These are phyloP conservation scores for Gymnocheta viridis DNA, from an alignment of 2,888 invertebrate species.

Conservation along the genomic window DNA sequence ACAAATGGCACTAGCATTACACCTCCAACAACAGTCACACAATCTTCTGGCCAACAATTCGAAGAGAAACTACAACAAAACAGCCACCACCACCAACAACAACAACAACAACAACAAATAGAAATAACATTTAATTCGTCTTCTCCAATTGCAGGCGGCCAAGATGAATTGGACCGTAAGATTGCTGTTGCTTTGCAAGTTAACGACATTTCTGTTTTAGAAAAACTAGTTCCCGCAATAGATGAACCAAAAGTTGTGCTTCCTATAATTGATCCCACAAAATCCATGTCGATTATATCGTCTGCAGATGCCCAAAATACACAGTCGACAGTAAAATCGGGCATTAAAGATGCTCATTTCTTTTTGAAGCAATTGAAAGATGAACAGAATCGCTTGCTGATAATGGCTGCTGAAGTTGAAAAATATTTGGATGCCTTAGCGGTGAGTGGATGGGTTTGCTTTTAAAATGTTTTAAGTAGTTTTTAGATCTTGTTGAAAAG, in stretches of 20 bases:
- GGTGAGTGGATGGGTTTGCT: slow-evolving; percentile 74
- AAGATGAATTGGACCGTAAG: slow-evolving; percentile 76
- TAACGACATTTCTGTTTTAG: slow-evolving; percentile 35
- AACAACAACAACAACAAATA: slow-evolving; percentile 26
- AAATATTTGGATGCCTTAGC: slow-evolving; percentile 85
- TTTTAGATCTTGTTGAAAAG: not conserved
- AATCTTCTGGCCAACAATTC: slow-evolving; percentile 8
- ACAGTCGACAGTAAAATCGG: not conserved
- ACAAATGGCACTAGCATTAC: slow-evolving; percentile 46
- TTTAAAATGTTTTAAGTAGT: not conserved
- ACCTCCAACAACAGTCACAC: slow-evolving; percentile 34
- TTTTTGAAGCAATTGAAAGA: slow-evolving; percentile 89
- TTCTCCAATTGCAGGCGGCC: slow-evolving; percentile 13
- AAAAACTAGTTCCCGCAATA: slow-evolving; percentile 41
- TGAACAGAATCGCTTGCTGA: slow-evolving; percentile 88
- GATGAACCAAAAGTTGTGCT: slow-evolving; percentile 57
- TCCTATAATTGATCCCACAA: slow-evolving; percentile 41
- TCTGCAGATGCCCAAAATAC: not conserved
- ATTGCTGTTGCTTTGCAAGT: slow-evolving; percentile 23
- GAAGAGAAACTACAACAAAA: slow-evolving; percentile 37
- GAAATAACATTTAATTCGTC: slow-evolving; percentile 10
- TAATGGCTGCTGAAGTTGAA: slow-evolving; percentile 87
- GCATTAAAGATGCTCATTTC: slow-evolving; percentile 86
- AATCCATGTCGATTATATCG: slow-evolving; percentile 14
- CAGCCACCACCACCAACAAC: slow-evolving; percentile 29